Evolutionary conservation across 2,113 vertebrate genomes (phyloP), one percentile per base, ranked within the genome.

Genomic region (Bubo blakistoni): DNA sequence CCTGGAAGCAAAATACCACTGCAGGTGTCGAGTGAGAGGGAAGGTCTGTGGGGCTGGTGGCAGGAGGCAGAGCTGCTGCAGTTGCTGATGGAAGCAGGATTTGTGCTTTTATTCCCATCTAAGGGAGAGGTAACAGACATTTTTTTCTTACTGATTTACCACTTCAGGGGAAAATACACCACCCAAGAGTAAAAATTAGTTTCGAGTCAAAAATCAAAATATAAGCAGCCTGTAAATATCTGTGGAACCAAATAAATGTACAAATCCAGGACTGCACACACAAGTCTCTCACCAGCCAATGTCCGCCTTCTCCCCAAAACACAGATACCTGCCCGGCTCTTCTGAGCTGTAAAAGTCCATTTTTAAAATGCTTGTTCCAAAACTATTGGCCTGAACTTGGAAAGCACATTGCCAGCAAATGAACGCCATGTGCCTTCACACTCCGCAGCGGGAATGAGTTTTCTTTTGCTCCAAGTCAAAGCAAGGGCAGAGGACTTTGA

Each of bases 211-310:
- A 74, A 80, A 49, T 52, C 4, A 5, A 21, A 42, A 36, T 46
- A 13, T 9, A n/a, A 52, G 16, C 19, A 72, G 25, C 36, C 36
- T 9, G 25, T 24, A 52, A 44, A 15, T 10, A 44, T 7, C 67
- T 36, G 32, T 16, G 26, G 38, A 72, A 16, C 55, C 55, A 29
- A 61, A n/a, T 8, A 44, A 14, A 61, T 3, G 12, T 9, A 38
- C 24, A 16, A 22, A 26, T 12, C 29, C 15, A 29, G 55, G 30
- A 11, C 3, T 12, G 9, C 18, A 3, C 1, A 1, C 25, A 16
- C 38, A 61, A 9, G 11, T 9, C 26, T 36, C n/a, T 51, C 24
- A 36, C 19, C 57, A 36, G 34, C 49, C n/a, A 14, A 17, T 21
- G 7, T 5, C 38, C 3, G 1, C 10, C 20, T 59, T 17, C 21